Percentiles rank a stretch among this genome's conserved stretches.
These are phyloP conservation scores for Norana najaformis DNA, from an alignment of 2,888 invertebrate genomes.

Conservation along the genomic window DNA sequence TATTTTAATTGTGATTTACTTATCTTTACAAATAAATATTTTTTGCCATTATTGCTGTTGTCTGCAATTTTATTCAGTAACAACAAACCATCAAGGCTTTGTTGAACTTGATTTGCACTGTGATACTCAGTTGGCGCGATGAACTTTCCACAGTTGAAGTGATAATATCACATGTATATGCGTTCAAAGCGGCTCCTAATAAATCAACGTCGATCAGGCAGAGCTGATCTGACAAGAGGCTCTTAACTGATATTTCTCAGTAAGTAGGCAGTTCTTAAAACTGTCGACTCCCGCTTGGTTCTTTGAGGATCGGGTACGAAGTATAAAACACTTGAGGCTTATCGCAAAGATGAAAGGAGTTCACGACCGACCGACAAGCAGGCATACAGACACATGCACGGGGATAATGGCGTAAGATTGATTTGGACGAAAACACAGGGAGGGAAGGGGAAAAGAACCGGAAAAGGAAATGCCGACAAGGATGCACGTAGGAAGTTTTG, in stretches of 20 bases:
- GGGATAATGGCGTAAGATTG: neutral
- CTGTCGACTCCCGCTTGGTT: neutral
- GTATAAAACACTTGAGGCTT: constrained; percentile 5
- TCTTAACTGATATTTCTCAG: neutral
- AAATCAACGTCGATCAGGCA: neutral
- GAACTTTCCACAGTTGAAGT: neutral
- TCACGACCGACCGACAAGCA: neutral
- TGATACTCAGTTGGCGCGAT: neutral
- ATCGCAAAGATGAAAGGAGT: neutral
- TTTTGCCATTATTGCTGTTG: too few relatives aligned
- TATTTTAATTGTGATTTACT: too few relatives aligned
- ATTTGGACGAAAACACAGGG: neutral
- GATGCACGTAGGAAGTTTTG: neutral
- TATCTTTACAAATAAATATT: too few relatives aligned
- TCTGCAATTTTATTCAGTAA: too few relatives aligned
- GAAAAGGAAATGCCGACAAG: neutral
- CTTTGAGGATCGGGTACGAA: neutral
- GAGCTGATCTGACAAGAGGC: neutral
- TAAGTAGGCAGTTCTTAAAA: neutral
- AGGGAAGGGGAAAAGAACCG: neutral
- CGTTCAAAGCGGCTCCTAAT: neutral
- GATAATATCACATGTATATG: neutral
- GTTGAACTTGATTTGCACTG: neutral
- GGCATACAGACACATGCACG: too few relatives aligned
- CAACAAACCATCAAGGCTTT: neutral